Percentiles rank a stretch among this genome's conserved stretches.
phyloP scores from a whole-genome alignment of 35 echinoderm and acorn worm genomes.

The Eucidaris tribuloides region DNA sequence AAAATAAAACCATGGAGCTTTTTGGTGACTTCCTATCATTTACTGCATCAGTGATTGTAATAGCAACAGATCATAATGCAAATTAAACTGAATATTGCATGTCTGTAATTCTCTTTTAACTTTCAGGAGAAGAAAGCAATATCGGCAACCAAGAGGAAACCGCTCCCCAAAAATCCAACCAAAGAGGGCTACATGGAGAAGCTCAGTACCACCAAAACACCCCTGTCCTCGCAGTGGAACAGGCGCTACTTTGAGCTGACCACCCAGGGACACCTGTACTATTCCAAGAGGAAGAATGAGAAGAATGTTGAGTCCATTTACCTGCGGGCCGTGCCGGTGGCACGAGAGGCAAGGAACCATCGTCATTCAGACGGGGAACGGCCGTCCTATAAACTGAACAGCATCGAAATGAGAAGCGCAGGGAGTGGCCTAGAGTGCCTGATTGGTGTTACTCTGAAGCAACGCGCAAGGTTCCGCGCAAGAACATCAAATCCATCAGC shows the following conservation, averaged over 20 bases:
- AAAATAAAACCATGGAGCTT: too few species aligned
- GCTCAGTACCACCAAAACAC: conserved; percentile 64
- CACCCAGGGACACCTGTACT: conserved; percentile 85
- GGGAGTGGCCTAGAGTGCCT: conserved; percentile 82
- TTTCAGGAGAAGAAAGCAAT: conserved; percentile 7
- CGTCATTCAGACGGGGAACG: conserved; percentile 70
- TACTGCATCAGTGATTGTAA: neutral
- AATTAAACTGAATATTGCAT: neutral
- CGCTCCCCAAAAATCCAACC: conserved; percentile 71
- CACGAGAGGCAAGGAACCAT: conserved; percentile 88
- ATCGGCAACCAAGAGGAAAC: conserved; percentile 1
- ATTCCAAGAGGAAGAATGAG: conserved; percentile 94
- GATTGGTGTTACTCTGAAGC: conserved; percentile 77
- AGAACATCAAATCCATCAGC: too few species aligned
- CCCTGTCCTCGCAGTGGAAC: conserved; percentile 89
- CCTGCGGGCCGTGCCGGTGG: conserved; percentile 68
- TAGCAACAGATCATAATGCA: neutral
- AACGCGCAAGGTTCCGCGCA: conserved; percentile 48
- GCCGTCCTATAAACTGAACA: conserved; percentile 80
- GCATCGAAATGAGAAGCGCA: conserved; percentile 54
- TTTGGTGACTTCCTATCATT: too few species aligned
- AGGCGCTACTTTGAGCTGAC: conserved; percentile 96
- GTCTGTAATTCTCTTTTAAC: neutral
- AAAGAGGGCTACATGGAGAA: conserved; percentile 98
- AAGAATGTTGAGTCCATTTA: conserved; percentile 97